phyloP scores from a whole-genome alignment of 2,797 vertebrate genomes.

The Phalloptychus januarius region DNA sequence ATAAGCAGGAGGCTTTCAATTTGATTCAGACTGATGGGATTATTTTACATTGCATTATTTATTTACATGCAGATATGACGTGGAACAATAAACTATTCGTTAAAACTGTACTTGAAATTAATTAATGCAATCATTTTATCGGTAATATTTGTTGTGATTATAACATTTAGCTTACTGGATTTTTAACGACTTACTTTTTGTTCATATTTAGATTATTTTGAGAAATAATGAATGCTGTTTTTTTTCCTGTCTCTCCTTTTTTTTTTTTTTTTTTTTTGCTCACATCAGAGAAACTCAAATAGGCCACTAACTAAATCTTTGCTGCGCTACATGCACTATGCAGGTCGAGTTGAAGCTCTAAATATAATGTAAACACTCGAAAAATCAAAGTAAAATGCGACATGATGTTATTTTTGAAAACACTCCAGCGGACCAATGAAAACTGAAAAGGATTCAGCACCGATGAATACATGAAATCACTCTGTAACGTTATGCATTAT shows the following conservation, averaged over 20 bases:
- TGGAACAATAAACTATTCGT: not conserved
- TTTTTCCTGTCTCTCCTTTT: too few species aligned
- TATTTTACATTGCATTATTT: not conserved
- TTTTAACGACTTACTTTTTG: not conserved
- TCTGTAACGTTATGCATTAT: not conserved
- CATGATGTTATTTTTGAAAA: not conserved
- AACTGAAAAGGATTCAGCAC: not conserved
- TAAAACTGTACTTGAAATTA: not conserved
- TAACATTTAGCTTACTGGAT: not conserved
- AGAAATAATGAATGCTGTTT: not conserved
- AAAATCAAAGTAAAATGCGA: not conserved
- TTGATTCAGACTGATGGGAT: not conserved
- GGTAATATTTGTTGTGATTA: too few species aligned
- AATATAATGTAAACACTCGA: not conserved
- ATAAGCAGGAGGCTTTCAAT: too few species aligned
- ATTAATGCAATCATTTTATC: too few species aligned
- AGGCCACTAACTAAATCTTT: not conserved
- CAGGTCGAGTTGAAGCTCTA: not conserved
- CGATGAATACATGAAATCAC: not conserved
- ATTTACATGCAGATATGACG: not conserved
- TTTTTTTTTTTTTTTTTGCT: not conserved
- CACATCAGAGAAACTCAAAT: not conserved
- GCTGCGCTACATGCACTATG: not conserved
- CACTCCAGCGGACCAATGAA: not conserved
- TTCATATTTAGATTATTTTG: not conserved